phyloP scores from a whole-genome alignment of 2,113 vertebrate species.

The Campylomormyrus numenius region DNA sequence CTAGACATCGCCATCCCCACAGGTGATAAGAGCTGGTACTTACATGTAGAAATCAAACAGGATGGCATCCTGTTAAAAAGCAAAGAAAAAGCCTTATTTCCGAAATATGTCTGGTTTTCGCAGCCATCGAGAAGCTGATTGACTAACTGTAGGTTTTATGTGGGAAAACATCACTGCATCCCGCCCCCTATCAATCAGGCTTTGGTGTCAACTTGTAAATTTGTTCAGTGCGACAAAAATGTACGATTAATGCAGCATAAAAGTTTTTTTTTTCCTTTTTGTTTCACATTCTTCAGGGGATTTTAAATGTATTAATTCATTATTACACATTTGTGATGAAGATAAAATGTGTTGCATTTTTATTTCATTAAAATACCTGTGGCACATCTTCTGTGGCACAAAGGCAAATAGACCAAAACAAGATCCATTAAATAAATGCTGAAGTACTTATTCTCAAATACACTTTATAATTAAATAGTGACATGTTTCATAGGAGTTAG shows the following conservation, averaged over 20 bases:
- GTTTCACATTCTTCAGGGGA: neutral
- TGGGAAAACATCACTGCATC: neutral
- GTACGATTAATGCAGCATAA: neutral
- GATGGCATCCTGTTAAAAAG: constrained; percentile 54
- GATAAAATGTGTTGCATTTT: neutral
- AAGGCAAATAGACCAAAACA: neutral
- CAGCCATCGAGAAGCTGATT: neutral
- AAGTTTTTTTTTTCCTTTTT: neutral
- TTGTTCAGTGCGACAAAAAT: neutral
- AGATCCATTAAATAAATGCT: neutral
- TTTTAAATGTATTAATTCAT: neutral
- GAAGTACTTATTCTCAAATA: neutral
- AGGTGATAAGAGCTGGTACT: constrained; percentile 36
- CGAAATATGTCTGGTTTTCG: neutral
- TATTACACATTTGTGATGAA: neutral
- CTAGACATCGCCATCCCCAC: constrained; percentile 17
- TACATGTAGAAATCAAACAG: constrained; percentile 51
- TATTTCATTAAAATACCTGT: neutral
- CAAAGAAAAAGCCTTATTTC: constrained; percentile 10
- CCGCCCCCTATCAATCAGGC: neutral
- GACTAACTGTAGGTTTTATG: neutral
- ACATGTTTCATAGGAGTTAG: neutral
- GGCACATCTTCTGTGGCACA: neutral
- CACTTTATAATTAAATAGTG: neutral
- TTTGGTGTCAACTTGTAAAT: neutral